Evolutionary conservation across 64 coral and sea anemone genomes (phyloP).

Genomic region (Platygyra sinensis): DNA sequence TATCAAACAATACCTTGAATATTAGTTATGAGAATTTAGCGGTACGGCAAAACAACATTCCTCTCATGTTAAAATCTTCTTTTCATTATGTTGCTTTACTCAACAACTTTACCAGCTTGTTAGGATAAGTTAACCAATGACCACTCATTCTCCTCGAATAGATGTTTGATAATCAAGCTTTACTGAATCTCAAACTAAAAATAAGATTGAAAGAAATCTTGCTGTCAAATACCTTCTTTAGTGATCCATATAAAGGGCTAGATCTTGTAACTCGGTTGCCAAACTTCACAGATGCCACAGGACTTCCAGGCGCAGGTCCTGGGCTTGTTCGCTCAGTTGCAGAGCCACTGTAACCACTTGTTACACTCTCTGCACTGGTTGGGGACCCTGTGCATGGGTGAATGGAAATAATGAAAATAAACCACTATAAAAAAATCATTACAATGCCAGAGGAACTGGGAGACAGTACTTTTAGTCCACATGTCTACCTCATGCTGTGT

Average conservation of each 20-base stretch:
- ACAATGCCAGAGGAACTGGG: too few relatives aligned
- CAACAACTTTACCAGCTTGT: too few relatives aligned
- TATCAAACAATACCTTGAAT: too few relatives aligned
- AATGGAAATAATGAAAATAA: background rate
- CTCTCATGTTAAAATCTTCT: too few relatives aligned
- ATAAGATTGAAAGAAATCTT: background rate
- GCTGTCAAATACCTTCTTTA: constrained; percentile 70
- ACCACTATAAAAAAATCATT: background rate
- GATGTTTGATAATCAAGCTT: background rate
- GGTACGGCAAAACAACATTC: too few relatives aligned
- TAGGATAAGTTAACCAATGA: too few relatives aligned
- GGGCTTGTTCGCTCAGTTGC: constrained; percentile 48
- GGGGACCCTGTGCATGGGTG: constrained; percentile 50
- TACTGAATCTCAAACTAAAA: background rate
- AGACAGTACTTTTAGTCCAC: too few relatives aligned
- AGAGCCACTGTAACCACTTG: constrained; percentile 73
- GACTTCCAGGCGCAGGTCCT: constrained; percentile 86
- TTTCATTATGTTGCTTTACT: background rate
- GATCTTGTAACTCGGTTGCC: constrained; percentile 55
- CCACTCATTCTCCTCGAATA: too few relatives aligned
- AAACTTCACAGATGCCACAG: constrained; percentile 70
- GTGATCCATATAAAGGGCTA: constrained; percentile 72
- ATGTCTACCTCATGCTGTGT: too few relatives aligned
- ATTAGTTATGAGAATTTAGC: too few relatives aligned
- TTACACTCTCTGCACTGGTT: constrained; percentile 87